These are phyloP conservation scores for Glyptemys insculpta DNA, from an alignment of 2,797 vertebrate species.

Conservation along the genomic window DNA sequence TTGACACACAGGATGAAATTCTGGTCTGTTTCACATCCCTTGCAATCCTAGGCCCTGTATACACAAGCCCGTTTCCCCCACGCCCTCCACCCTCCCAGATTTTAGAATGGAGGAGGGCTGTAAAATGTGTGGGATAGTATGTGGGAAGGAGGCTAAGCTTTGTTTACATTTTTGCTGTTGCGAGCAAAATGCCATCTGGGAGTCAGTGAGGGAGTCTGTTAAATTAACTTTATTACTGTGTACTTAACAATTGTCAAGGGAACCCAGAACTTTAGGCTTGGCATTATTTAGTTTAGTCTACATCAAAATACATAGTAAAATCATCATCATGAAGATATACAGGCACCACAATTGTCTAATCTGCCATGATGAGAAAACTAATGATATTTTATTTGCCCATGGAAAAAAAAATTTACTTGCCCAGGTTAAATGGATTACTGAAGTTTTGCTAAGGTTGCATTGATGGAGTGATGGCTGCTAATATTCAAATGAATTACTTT, in stretches of 20 bases:
- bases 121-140: background rate
- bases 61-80: background rate
- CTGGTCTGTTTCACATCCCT: background rate
- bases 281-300: conserved; percentile 66
- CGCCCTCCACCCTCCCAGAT: background rate
- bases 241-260: conserved; percentile 70
- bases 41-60: background rate
- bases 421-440: conserved; percentile 27
- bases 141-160: background rate
- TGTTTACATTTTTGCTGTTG: conserved; percentile 26
- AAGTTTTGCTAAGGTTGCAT: conserved; percentile 63
- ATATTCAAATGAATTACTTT: background rate
- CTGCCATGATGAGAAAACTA: conserved; percentile 64
- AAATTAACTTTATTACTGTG: conserved; percentile 74
- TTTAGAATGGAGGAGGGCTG: background rate
- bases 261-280: conserved; percentile 38
- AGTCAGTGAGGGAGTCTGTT: conserved; percentile 49
- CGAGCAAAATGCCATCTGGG: conserved; percentile 41
- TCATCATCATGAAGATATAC: conserved; percentile 67
- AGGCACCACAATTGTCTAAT: conserved; percentile 51
- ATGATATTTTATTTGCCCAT: conserved; percentile 67
- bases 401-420: conserved; percentile 71
- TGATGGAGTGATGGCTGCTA: background rate
- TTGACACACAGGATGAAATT: background rate
- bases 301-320: conserved; percentile 77